Percentiles rank a stretch among this genome's conserved stretches.
Conservation (phyloP, 2,797 vertebrate species). For the Oceanodroma leucorhoa region DNA sequence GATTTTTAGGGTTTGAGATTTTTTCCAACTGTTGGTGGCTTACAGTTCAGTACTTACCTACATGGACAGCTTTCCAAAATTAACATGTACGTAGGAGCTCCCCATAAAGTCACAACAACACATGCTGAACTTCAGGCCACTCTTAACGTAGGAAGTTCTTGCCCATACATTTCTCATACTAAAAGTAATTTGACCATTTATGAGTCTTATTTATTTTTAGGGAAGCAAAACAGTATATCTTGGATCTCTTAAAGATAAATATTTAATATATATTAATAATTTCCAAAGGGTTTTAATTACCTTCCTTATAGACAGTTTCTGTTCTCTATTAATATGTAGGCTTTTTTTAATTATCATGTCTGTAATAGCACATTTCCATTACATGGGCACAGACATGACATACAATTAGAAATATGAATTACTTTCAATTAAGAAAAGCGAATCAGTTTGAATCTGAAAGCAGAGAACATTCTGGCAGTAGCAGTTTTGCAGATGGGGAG, state of each 20-base stretch:
- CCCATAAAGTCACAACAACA: neutral
- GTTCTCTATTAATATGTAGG: neutral
- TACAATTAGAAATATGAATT: slow-evolving; percentile 28
- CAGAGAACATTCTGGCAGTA: neutral
- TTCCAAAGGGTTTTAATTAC: neutral
- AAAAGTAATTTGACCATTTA: neutral
- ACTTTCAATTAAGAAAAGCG: neutral
- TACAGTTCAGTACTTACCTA: neutral
- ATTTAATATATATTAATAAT: neutral
- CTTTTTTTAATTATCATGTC: neutral
- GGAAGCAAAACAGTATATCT: neutral
- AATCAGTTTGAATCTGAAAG: neutral
- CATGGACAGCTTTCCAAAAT: neutral
- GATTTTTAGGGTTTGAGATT: neutral
- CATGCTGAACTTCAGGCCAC: neutral
- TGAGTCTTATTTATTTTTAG: neutral
- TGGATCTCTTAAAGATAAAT: neutral
- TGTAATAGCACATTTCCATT: neutral
- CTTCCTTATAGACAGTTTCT: neutral
- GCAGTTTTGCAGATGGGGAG: neutral
- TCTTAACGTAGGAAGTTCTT: neutral
- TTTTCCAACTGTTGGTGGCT: neutral
- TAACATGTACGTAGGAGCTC: neutral
- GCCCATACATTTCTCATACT: neutral
- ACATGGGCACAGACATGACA: neutral